Conservation (phyloP, 2,113 vertebrate species). For the Cynocephalus volans region DNA sequence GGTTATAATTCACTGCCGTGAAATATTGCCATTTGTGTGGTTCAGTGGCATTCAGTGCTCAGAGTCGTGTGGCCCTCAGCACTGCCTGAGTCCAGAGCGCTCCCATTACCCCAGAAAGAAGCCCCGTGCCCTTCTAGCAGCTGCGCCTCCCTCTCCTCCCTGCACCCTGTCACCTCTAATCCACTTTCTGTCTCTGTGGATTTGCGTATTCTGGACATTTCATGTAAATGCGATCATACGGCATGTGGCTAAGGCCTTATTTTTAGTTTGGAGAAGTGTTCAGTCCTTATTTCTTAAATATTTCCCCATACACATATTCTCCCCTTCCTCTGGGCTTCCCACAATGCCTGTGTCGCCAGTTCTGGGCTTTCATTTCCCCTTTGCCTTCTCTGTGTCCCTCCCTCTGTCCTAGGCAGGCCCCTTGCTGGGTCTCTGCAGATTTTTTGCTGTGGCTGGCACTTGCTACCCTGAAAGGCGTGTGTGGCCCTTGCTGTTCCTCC, state of each 20-base stretch:
- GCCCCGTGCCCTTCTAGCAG: background rate
- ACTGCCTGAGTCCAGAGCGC: too few relatives aligned
- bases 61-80: too few relatives aligned
- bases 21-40: too few relatives aligned
- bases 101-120: background rate
- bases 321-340: background rate
- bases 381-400: background rate
- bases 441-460: too few relatives aligned
- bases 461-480: background rate
- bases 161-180: background rate
- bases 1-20: too few relatives aligned
- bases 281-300: background rate
- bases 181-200: background rate
- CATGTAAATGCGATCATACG: background rate
- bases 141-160: accelerated
- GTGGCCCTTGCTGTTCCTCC: background rate
- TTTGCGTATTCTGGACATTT: background rate
- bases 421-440: accelerated
- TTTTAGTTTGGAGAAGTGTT: background rate
- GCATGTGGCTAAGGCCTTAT: background rate
- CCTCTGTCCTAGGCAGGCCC: background rate
- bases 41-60: too few relatives aligned
- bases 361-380: background rate
- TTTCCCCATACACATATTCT: too few relatives aligned
- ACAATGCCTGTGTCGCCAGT: background rate